phyloP scores from a whole-genome alignment of 2,888 invertebrate species.

The Macaria liturata region DNA sequence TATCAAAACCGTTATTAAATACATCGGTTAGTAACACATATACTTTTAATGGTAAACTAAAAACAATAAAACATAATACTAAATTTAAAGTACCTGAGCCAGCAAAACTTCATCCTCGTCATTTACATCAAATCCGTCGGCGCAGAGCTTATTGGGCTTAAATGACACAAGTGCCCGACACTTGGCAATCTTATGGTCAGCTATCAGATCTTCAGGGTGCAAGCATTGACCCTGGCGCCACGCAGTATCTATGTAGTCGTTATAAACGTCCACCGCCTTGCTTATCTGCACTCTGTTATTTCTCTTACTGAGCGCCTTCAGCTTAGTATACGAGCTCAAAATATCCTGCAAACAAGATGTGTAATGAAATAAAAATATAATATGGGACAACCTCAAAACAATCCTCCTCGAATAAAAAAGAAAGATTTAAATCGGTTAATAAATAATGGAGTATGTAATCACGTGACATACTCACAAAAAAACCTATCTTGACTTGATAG shows the following conservation, averaged over 20 bases:
- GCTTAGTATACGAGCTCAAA: not conserved
- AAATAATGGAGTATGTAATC: too few relatives aligned
- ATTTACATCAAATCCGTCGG: constrained; percentile 1
- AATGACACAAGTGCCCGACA: constrained; percentile 16
- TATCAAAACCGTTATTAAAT: too few relatives aligned
- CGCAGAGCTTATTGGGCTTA: constrained; percentile 11
- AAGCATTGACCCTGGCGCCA: constrained; percentile 24
- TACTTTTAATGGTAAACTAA: too few relatives aligned
- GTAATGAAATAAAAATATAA: too few relatives aligned
- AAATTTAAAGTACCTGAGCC: constrained; percentile 13
- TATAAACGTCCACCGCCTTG: constrained; percentile 25
- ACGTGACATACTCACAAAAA: too few relatives aligned
- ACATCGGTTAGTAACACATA: too few relatives aligned
- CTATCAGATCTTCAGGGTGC: constrained; percentile 24
- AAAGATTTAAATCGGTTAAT: too few relatives aligned
- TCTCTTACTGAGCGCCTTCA: constrained; percentile 17
- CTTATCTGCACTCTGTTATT: constrained; percentile 18
- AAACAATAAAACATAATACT: too few relatives aligned
- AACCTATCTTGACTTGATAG: too few relatives aligned
- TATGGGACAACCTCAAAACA: too few relatives aligned
- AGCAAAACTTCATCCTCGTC: constrained; percentile 20
- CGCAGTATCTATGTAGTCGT: constrained; percentile 18
- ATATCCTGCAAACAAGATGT: constrained; percentile 11
- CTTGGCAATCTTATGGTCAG: constrained; percentile 17
- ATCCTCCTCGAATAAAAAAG: too few relatives aligned